Conservation (phyloP, 1,140 invertebrate species). For the Hylaeus anthracinus region DNA sequence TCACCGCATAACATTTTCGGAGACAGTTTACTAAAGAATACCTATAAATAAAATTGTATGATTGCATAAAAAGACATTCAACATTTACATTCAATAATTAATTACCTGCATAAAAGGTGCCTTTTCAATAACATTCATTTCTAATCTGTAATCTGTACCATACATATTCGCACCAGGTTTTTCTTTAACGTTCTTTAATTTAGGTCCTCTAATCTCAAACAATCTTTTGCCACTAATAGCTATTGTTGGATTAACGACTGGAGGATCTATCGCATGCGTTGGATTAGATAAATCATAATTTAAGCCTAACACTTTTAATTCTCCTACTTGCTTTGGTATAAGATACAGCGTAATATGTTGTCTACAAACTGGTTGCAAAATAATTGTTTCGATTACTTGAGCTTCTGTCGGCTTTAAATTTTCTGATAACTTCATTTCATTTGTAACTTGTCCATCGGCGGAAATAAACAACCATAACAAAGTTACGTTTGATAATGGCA, state of each 20-base stretch:
- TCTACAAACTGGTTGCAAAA: constrained; percentile 75
- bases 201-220: constrained; percentile 81
- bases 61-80: neutral
- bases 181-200: constrained; percentile 78
- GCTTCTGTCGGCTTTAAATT: constrained; percentile 77
- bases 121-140: constrained; percentile 85
- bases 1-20: constrained; percentile 88
- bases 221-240: constrained; percentile 84
- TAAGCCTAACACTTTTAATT: constrained; percentile 74
- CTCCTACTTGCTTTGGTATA: constrained; percentile 70
- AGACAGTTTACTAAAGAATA: constrained; percentile 86
- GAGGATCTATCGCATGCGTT: constrained; percentile 69
- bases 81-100: constrained; percentile 33
- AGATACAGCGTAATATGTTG: constrained; percentile 72
- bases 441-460: constrained; percentile 73
- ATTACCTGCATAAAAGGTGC: constrained; percentile 88
- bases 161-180: constrained; percentile 77
- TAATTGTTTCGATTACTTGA: constrained; percentile 74
- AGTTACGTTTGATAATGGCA: constrained; percentile 87
- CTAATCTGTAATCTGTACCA: constrained; percentile 83
- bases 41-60: constrained; percentile 72
- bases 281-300: constrained; percentile 74
- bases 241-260: constrained; percentile 67
- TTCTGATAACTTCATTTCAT: constrained; percentile 71
- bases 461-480: constrained; percentile 89